Evolutionary conservation across 2,113 vertebrate genomes (phyloP), one percentile per base, ranked within the genome.

Genomic region (Lasiurus borealis): DNA sequence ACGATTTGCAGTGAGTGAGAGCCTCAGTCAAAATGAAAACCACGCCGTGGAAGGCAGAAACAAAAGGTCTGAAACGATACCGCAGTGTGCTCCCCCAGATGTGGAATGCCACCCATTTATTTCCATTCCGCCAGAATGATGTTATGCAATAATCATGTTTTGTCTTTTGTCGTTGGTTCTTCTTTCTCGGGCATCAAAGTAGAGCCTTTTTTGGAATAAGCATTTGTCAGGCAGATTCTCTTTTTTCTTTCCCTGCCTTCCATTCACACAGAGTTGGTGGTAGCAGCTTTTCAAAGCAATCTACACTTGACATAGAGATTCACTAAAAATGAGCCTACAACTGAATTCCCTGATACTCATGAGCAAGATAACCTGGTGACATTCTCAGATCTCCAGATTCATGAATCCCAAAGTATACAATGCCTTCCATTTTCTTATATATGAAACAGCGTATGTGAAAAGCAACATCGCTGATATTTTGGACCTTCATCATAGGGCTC

Each of bases 1-100:
- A 73, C n/a, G 40, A n/a, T 91, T 94, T 95, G 87, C 76, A n/a
- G 25, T 14, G 52, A 69, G 82, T 25, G 94, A 48, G 46, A 91
- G 27, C 46, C 44, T 34, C 91, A 87, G 76, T 92, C 48, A 90
- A 93, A 94, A 72, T 88, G 89, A 86, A 96, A 93, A 84, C 59
- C 91, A 44, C 3, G 57, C 87, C 52, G 31, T 68, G 44, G 21
- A 36, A 93, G 69, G 40, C 78, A 94, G 69, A 87, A 72, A 81
- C 59, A 81, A 16, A 59, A 29, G 40, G 27, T 85, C 71, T 12
- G 19, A 72, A 95, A 87, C 76, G 59, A 0, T 84, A 46, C 14
- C 0, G 0, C 71, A 34, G n/a, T 84, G 75, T 15, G 31, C 29
- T 68, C 85, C 50, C 44, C 31, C 54, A 44, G 9, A 71, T 29